Evolutionary conservation across 2,113 vertebrate species (phyloP), one percentile per base, ranked within the genome.

Genomic region (Gopherus evgoodei): DNA sequence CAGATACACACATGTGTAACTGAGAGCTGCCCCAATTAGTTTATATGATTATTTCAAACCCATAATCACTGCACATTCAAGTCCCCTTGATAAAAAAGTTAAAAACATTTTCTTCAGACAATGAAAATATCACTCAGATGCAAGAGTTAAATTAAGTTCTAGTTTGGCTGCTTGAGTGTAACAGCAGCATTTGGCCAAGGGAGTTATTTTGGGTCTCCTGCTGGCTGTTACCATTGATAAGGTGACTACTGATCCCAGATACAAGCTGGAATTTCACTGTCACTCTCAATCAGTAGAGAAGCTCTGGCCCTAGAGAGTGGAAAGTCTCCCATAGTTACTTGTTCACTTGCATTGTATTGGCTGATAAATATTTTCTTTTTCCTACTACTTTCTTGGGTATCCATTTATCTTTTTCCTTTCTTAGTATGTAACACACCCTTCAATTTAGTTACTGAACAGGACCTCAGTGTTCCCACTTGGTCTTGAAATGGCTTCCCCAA

Each of bases 11-110:
- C 88, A 31, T 10, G 24, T 84, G n/a, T 38, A 52, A 56, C 54
- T 44, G 25, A 47, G 52, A 38, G 44, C 52, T 47, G 21, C 22
- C 5, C 80, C 82, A 83, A 75, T 59, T 0, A 2, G 24, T 42
- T 93, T 65, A 31, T 86, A 87, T 38, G 65, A 21, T 75, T 0
- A 96, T 90, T n/a, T 35, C 59, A 87, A 90, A 82, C 7, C 76
- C 0, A 0, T 16, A 75, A n/a, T 19, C 19, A 80, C 0, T 12
- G n/a, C 14, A 80, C 42, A 21, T 75, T n/a, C n/a, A 75, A 75
- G 35, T 72, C n/a, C 35, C 17, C 5, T 22, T 72, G 69, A 38
- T 72, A 38, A 72, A 38, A 72, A 65, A 76, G 75, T 52, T 76
- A 80, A 53, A 53, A 56, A 82, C 2, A 6, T 53, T n/a, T 94